Conservation (phyloP, 2,113 vertebrate species). For the Ailuropoda melanoleuca region DNA sequence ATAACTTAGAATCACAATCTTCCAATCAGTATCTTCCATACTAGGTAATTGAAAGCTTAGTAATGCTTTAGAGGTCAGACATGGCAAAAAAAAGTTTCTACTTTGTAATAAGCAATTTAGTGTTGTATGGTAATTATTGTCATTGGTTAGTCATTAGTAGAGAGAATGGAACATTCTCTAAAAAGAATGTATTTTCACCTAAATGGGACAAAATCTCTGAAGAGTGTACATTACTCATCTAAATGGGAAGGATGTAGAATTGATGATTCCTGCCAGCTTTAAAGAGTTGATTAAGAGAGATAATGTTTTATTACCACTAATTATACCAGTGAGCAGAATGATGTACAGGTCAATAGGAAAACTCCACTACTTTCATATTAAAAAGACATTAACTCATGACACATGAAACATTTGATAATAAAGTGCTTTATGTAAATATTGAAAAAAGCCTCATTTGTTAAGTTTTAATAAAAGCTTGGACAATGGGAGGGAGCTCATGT, state of each 20-base stretch:
- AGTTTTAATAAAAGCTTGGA: constrained; percentile 45
- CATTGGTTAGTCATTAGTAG: not conserved
- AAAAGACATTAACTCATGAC: constrained; percentile 32
- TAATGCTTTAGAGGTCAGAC: not conserved
- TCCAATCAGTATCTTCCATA: not conserved
- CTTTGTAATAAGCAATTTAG: not conserved
- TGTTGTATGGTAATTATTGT: not conserved
- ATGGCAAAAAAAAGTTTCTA: not conserved
- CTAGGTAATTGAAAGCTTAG: not conserved
- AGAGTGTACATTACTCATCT: constrained; percentile 16
- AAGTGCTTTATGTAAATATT: constrained; percentile 45
- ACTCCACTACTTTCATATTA: constrained; percentile 34
- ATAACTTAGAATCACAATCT: not conserved
- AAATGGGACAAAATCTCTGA: not conserved
- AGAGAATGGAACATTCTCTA: not conserved
- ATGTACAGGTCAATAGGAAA: constrained; percentile 5
- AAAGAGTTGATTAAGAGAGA: constrained; percentile 40
- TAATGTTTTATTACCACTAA: constrained; percentile 55
- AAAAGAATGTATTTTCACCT: constrained; percentile 22
- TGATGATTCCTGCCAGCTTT: constrained; percentile 51
- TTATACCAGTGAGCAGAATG: constrained; percentile 7
- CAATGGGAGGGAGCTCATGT: not conserved
- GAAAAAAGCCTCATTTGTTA: constrained; percentile 27
- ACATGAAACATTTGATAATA: constrained; percentile 32
- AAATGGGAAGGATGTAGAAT: constrained; percentile 30